phyloP scores from a whole-genome alignment of 2,797 vertebrate genomes.

The Sandelia bainsii region DNA sequence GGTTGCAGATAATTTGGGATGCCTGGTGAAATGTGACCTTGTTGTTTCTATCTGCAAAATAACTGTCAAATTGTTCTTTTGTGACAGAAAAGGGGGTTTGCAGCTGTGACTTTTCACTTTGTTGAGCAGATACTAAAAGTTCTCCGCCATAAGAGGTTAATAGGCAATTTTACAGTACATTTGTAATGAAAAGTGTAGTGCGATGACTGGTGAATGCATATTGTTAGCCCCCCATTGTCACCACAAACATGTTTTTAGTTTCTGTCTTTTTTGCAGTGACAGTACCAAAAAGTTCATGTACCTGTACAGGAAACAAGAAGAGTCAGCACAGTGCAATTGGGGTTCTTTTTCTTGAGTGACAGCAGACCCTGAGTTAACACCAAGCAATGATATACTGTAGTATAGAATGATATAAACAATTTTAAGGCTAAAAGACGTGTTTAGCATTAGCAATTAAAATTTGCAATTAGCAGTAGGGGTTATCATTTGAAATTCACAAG shows the following conservation, averaged over 20 bases:
- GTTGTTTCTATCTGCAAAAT: slow-evolving; percentile 14
- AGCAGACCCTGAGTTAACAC: too few species aligned
- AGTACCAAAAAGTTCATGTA: too few species aligned
- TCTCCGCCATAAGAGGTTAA: background rate
- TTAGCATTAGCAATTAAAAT: background rate
- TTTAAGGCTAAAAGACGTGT: too few species aligned
- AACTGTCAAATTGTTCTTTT: background rate
- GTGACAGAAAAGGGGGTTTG: background rate
- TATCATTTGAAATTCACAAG: background rate
- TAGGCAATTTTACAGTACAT: slow-evolving; percentile 2
- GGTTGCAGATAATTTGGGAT: slow-evolving; percentile 27
- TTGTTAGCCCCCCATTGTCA: too few species aligned
- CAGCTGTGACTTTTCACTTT: background rate
- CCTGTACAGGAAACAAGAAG: too few species aligned
- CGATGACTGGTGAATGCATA: background rate
- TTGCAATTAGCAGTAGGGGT: too few species aligned
- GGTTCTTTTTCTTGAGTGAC: too few species aligned
- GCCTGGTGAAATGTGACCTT: slow-evolving; percentile 30
- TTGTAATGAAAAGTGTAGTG: background rate
- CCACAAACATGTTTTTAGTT: too few species aligned
- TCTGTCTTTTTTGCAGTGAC: too few species aligned
- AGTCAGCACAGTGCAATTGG: too few species aligned
- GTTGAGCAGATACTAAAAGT: background rate
- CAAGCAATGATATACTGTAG: too few species aligned
- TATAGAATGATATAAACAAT: too few species aligned